These are phyloP conservation scores for Temnopleurus reevesii DNA, from an alignment of 53 echinoderm and acorn worm species.

Conservation along the genomic window DNA sequence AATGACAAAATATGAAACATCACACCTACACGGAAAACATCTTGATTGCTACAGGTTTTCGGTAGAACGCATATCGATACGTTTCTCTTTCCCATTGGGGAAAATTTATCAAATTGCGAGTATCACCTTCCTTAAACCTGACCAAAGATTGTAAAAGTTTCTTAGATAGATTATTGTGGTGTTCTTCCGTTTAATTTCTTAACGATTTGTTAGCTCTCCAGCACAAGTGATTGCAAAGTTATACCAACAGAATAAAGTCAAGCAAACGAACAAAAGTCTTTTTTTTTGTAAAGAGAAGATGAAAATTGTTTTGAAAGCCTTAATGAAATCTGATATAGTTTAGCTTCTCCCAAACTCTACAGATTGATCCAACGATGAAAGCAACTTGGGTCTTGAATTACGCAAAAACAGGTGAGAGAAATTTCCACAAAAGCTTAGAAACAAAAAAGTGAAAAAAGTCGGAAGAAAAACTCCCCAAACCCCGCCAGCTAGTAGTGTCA, in stretches of 20 bases:
- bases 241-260: not conserved
- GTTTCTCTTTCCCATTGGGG: not conserved
- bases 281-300: constrained; percentile 10
- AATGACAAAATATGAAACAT: not conserved
- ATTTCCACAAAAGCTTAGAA: not conserved
- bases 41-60: not conserved
- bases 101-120: constrained; percentile 31
- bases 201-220: constrained; percentile 24
- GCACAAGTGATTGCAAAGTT: constrained; percentile 29
- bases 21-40: not conserved
- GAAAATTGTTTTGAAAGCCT: constrained; percentile 33
- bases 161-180: not conserved
- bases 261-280: not conserved
- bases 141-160: not conserved
- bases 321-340: constrained; percentile 37
- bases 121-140: constrained; percentile 5
- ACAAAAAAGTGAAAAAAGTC: constrained; percentile 3
- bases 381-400: constrained; percentile 37
- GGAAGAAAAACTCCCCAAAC: constrained; percentile 49
- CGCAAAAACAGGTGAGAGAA: constrained; percentile 44
- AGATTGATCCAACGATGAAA: constrained; percentile 17
- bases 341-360: constrained; percentile 19
- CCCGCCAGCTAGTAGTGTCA: constrained; percentile 55
- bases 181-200: constrained; percentile 24
- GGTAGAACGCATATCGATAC: not conserved